phyloP scores from a whole-genome alignment of 1,140 invertebrate species.

The Microvelia longipes region DNA sequence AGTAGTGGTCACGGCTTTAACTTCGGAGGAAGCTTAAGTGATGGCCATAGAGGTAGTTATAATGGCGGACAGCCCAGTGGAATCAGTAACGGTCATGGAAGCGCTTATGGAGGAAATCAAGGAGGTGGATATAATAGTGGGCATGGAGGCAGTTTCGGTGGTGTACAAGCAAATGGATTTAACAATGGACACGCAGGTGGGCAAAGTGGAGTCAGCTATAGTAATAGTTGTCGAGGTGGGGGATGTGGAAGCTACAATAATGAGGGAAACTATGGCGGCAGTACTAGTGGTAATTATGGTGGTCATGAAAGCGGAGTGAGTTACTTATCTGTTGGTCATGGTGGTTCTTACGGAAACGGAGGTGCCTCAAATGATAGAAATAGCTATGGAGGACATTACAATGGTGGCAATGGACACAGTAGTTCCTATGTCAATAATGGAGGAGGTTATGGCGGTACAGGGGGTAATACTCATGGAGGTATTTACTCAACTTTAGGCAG shows the following conservation, averaged over 20 bases:
- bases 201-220: too few species aligned
- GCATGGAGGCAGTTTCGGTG: too few species aligned
- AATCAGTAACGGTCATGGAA: too few species aligned
- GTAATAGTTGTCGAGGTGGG: background rate
- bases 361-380: constrained; percentile 1
- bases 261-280: background rate
- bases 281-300: constrained; percentile 3
- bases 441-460: background rate
- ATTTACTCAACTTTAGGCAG: background rate
- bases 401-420: background rate
- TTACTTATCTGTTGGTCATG: too few species aligned
- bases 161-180: too few species aligned
- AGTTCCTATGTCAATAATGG: background rate
- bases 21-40: too few species aligned
- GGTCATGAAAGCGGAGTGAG: background rate
- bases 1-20: too few species aligned
- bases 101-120: background rate
- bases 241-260: background rate
- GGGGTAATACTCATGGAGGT: background rate
- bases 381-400: background rate
- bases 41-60: too few species aligned
- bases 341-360: background rate
- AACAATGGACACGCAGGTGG: too few species aligned
- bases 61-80: too few species aligned
- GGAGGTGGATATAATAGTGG: background rate